Evolutionary conservation across 2,797 vertebrate genomes (phyloP), one percentile per base, ranked within the genome.

Genomic region (Pogonophryne albipinna): DNA sequence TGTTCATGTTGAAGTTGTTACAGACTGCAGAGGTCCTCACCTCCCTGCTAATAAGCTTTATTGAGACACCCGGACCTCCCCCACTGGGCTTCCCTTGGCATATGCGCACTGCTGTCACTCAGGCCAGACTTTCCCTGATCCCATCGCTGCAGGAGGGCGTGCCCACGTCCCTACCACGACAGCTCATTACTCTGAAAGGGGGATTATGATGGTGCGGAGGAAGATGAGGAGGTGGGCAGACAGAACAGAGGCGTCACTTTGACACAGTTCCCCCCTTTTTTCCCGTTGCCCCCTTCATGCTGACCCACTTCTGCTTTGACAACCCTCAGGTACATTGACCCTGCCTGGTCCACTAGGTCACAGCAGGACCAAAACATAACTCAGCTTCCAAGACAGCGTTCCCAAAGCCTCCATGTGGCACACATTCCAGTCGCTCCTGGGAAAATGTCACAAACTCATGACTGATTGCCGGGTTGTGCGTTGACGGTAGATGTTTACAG

Each of bases 181-280:
- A 93, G 84, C 91, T 94, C 92, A 94, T 94, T 94, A 95, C 91
- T 82, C 87, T 87, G 75, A 79, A 79, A 72, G 81, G 78, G 62
- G 87, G 89, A 93, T 92, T 94, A 90, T 82, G 69, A 80, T 71
- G 63, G 82, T 85, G 83, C 70, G 75, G 85, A 84, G 79, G 81
- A 90, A 83, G 85, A 87, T 68, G 84, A 85, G 83, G 83, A 86
- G 77, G 79, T 82, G 87, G 84, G 85, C 78, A 88, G 84, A 89
- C 71, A 76, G 78, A 91, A 83, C 79, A 71, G 62, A 80, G 80
- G 63, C 61, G 69, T 85, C 74, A 15, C 77, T 89, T 89, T 92
- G 86, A 92, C 88, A 92, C 87, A 82, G 78, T 88, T 80, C 78
- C 84, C 85, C 85, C 73, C 70, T 56, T 57, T 78, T 38, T 79